Conservation (phyloP, 2,113 vertebrate genomes). For the Anolis carolinensis region DNA sequence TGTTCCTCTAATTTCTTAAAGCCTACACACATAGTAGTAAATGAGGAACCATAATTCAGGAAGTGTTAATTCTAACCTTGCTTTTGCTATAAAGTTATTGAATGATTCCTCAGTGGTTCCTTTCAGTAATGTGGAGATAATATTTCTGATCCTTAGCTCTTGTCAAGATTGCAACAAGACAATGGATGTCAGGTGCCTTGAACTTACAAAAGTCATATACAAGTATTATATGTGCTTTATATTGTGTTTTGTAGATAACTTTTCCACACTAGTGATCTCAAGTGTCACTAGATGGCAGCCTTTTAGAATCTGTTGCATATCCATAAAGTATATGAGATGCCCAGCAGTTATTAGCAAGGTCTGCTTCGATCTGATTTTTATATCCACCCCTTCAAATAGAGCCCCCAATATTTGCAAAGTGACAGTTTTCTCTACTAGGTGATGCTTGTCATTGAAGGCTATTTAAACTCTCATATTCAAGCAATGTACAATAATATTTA, state of each 20-base stretch:
- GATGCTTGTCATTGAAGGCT: slow-evolving; percentile 13
- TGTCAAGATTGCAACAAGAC: not conserved
- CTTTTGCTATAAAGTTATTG: not conserved
- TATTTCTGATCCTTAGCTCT: not conserved
- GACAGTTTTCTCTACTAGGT: slow-evolving; percentile 11
- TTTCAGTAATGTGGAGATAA: not conserved
- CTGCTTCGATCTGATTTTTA: not conserved
- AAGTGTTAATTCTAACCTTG: not conserved
- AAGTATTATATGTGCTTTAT: not conserved
- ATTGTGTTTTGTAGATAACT: not conserved
- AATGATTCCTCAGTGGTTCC: not conserved
- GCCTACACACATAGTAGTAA: not conserved
- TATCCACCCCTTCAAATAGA: not conserved
- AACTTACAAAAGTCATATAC: not conserved
- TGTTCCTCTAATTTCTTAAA: not conserved
- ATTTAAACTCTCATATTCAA: not conserved
- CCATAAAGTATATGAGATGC: not conserved
- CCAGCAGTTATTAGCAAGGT: not conserved
- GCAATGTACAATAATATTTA: not conserved
- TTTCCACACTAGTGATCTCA: not conserved
- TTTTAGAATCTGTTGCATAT: not conserved
- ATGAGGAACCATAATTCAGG: not conserved
- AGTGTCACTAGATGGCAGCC: not conserved
- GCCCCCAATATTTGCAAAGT: accelerated
- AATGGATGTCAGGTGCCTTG: not conserved